Base-by-base conservation (phyloP, 2,113 vertebrate genomes). In the Ancistrus triradiatus region DNA sequence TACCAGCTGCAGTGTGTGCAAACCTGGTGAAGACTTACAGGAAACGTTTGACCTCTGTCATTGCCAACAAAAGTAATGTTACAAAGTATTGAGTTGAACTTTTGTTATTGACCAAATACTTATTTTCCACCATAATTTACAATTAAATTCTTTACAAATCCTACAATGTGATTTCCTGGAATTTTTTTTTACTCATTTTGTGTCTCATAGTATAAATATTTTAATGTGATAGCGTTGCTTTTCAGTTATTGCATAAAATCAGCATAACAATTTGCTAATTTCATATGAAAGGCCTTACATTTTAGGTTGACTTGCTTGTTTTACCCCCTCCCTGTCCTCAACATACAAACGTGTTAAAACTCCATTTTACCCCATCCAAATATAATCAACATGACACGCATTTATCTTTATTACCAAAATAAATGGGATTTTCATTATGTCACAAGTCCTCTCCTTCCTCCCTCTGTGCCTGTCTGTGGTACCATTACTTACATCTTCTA, bases 401-500 rank as follows among this genome's bases (percentile, higher is more conserved):
- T 73, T 73, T 73, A 63, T 73, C 71, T 73, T 73, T 68, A 73
- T 73, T 73, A 73, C 65, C 57, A 63, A 70, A 74, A 64, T 59
- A 71, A 75, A 59, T 64, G 64, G 63, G 53, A 68, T 71, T 75
- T 75, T 71, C 69, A 75, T 72, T 75, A 75, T 70, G 73, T 60
- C 62, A 71, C 55, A 55, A 35, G 18, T 49, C 28, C 44, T 61
- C 50, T 52, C 47, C 22, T 51, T 18, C 68, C n/a, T 28, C 37
- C 11, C n/a, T 44, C 37, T 22, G 35, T 56, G 55, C 56, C 63
- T 46, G 47, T 57, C 15, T 70, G 58, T 63, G 69, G 31, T 55
- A 69, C 64, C 65, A 75, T 75, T 75, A 72, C 59, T 59, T 59
- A 68, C 66, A 43, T 40, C 47, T 62, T 62, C 50, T 72, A 50